Conservation (phyloP, 2,113 vertebrate species). For the Brachionichthys hirsutus region DNA sequence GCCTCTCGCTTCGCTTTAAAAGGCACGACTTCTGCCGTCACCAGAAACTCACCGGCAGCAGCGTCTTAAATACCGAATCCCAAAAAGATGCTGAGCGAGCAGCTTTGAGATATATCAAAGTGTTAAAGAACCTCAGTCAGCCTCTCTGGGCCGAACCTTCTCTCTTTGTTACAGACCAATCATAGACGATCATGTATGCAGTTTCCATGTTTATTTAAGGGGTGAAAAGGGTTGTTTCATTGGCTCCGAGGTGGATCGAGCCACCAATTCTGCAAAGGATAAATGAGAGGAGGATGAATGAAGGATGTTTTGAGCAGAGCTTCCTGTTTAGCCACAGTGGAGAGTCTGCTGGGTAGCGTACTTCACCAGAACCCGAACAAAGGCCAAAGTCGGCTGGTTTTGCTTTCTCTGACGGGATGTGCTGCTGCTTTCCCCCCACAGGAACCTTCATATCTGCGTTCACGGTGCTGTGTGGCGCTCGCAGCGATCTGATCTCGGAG, state of each 20-base stretch:
- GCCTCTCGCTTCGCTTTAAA: background rate
- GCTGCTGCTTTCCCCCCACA: constrained; percentile 46
- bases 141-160: too few relatives aligned
- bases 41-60: background rate
- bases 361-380: too few relatives aligned
- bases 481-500: constrained; percentile 87
- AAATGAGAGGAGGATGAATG: too few relatives aligned
- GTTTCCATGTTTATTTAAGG: too few relatives aligned
- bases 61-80: constrained; percentile 1
- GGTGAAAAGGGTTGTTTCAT: too few relatives aligned
- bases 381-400: background rate
- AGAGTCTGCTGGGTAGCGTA: too few relatives aligned
- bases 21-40: background rate
- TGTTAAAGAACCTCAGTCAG: background rate
- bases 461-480: constrained; percentile 92
- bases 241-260: too few relatives aligned
- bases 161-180: background rate
- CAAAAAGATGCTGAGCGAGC: background rate
- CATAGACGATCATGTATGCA: too few relatives aligned
- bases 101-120: background rate
- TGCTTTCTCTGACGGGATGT: background rate
- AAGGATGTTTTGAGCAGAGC: too few relatives aligned
- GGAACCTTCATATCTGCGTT: constrained; percentile 96
- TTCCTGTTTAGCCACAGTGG: too few relatives aligned
- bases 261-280: too few relatives aligned